phyloP scores from a whole-genome alignment of 1,140 invertebrate species.

The Dendrolimus punctatus region DNA sequence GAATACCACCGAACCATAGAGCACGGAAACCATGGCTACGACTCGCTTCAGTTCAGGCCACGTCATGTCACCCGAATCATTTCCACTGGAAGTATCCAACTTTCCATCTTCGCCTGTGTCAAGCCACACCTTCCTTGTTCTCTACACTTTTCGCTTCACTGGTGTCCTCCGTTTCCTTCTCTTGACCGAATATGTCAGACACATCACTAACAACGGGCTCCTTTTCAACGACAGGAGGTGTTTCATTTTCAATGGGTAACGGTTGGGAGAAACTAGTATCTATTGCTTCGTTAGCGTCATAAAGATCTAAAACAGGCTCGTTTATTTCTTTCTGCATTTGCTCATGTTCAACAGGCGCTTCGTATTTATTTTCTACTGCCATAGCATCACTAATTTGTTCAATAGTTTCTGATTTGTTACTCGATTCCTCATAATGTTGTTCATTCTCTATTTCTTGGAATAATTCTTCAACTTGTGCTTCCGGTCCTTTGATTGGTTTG shows the following conservation, averaged over 20 bases:
- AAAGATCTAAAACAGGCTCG: slow-evolving; percentile 23
- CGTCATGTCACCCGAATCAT: slow-evolving; percentile 55
- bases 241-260: slow-evolving; percentile 10
- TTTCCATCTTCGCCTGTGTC: slow-evolving; percentile 45
- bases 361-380: slow-evolving; percentile 10
- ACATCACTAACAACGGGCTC: slow-evolving; percentile 8
- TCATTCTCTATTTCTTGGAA: too few relatives aligned
- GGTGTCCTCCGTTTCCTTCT: slow-evolving; percentile 7
- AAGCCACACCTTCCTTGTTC: slow-evolving; percentile 29
- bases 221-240: slow-evolving; percentile 7
- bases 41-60: slow-evolving; percentile 7
- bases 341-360: background rate
- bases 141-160: slow-evolving; percentile 12
- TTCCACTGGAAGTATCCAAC: slow-evolving; percentile 61
- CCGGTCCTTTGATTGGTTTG: too few relatives aligned
- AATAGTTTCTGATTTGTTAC: slow-evolving; percentile 9
- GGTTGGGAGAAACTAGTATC: slow-evolving; percentile 35
- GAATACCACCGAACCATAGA: slow-evolving; percentile 3
- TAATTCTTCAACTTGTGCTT: too few relatives aligned
- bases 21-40: slow-evolving; percentile 7
- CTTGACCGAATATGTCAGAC: slow-evolving; percentile 33
- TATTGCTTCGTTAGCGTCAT: slow-evolving; percentile 38
- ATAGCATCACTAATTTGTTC: slow-evolving; percentile 6
- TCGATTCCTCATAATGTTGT: too few relatives aligned
- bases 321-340: slow-evolving; percentile 1